These are phyloP conservation scores for Drepana falcataria DNA, from an alignment of 2,888 invertebrate genomes.

Conservation along the genomic window DNA sequence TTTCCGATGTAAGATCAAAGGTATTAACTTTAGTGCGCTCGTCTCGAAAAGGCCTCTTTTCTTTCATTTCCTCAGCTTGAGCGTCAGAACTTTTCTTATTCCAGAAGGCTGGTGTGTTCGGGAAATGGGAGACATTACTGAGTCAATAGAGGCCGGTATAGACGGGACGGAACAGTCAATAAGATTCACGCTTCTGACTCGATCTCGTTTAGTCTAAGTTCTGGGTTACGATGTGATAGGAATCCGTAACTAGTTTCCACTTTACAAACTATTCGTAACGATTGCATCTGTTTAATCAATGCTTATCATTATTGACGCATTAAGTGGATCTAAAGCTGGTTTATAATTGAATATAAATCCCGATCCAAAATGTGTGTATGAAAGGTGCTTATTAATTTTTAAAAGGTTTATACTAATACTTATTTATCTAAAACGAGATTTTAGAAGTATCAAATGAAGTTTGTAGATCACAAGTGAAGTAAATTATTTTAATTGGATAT, in stretches of 20 bases:
- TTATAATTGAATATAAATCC: constrained; percentile 5
- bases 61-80: constrained; percentile 56
- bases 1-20: constrained; percentile 70
- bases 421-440: too few relatives aligned
- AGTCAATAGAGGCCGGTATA: constrained; percentile 67
- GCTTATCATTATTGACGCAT: constrained; percentile 32
- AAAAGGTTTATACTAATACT: too few relatives aligned
- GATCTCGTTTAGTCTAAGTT: constrained; percentile 57
- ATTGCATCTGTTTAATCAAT: constrained; percentile 47
- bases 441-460: too few relatives aligned
- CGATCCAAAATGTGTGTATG: constrained; percentile 1
- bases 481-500: too few relatives aligned
- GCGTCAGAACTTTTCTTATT: constrained; percentile 71
- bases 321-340: constrained; percentile 8
- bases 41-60: constrained; percentile 57
- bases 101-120: constrained; percentile 60
- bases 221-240: constrained; percentile 47
- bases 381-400: too few relatives aligned
- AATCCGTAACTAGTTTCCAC: constrained; percentile 39
- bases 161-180: constrained; percentile 62
- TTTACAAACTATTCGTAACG: constrained; percentile 34
- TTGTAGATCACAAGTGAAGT: too few relatives aligned
- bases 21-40: constrained; percentile 62
- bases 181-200: constrained; percentile 57
- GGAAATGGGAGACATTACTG: constrained; percentile 74